Percentiles rank a stretch among this genome's conserved stretches.
Evolutionary conservation across 2,888 invertebrate species (phyloP).

Genomic region (Chydorus sphaericus): DNA sequence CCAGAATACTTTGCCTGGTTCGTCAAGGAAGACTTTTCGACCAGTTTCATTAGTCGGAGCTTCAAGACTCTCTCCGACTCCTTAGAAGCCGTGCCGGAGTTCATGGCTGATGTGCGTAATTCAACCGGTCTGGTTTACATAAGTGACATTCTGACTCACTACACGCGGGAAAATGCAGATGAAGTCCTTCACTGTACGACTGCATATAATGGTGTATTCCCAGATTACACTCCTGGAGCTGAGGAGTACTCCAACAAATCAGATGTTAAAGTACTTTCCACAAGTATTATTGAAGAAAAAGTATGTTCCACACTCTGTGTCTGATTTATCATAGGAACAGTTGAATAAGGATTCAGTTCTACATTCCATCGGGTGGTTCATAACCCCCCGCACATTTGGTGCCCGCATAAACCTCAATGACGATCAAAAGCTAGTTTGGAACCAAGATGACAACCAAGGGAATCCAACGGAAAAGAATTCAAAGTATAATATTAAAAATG

Average conservation of each 20-base stretch:
- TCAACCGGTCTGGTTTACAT: slow-evolving; percentile 12
- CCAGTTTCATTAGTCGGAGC: slow-evolving; percentile 15
- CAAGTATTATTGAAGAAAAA: background rate
- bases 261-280: background rate
- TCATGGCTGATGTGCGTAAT: slow-evolving; percentile 14
- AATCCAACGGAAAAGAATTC: background rate
- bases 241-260: slow-evolving; percentile 20
- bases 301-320: background rate
- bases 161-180: slow-evolving; percentile 5
- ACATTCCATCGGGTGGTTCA: slow-evolving; percentile 24
- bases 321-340: background rate
- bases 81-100: slow-evolving; percentile 13
- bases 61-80: slow-evolving; percentile 17
- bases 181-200: slow-evolving; percentile 26
- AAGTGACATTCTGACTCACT: slow-evolving; percentile 5
- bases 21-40: slow-evolving; percentile 20
- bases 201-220: slow-evolving; percentile 22
- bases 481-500: background rate
- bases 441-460: slow-evolving; percentile 19
- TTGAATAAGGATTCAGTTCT: slow-evolving; percentile 15
- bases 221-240: slow-evolving; percentile 20
- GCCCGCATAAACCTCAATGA: slow-evolving; percentile 25
- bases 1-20: slow-evolving; percentile 22
- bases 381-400: slow-evolving; percentile 26
- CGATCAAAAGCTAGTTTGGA: slow-evolving; percentile 24